Percentiles rank a stretch among this genome's conserved stretches.
Evolutionary conservation across 1,140 invertebrate genomes (phyloP).

Genomic region (Chrysoperla carnea): DNA sequence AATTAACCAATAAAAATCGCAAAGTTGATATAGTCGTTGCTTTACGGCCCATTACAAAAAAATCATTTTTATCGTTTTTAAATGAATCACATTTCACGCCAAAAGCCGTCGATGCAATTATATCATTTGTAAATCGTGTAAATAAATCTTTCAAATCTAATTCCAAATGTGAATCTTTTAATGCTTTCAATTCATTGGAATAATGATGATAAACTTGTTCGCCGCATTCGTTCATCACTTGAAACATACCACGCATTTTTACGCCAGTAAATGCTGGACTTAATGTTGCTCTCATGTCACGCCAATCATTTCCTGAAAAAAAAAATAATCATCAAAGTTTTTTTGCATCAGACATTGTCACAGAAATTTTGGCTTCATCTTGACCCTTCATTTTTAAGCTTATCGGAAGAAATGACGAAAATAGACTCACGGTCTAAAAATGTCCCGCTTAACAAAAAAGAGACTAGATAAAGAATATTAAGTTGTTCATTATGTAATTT

Average conservation of each 20-base stretch:
- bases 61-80: conserved; percentile 15
- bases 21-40: conserved; percentile 8
- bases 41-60: conserved; percentile 16
- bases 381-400: no score
- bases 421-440: no score
- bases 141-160: conserved; percentile 18
- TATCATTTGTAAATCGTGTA: conserved; percentile 20
- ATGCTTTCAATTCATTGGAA: conserved; percentile 2
- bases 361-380: no score
- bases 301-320: conserved; percentile 12
- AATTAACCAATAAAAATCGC: background rate
- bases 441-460: no score
- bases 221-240: conserved; percentile 9
- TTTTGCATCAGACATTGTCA: no score
- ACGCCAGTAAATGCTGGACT: conserved; percentile 14
- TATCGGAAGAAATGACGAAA: no score
- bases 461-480: no score
- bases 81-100: conserved; percentile 20
- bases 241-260: conserved; percentile 13
- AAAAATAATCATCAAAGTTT: no score
- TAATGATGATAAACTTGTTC: conserved; percentile 10
- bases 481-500: no score
- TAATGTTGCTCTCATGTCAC: conserved; percentile 11
- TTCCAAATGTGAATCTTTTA: conserved; percentile 4
- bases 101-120: conserved; percentile 20